Percentiles rank a stretch among this genome's conserved stretches.
Evolutionary conservation across 2,888 invertebrate genomes (phyloP).

Genomic region (Gnatocerus cornutus): DNA sequence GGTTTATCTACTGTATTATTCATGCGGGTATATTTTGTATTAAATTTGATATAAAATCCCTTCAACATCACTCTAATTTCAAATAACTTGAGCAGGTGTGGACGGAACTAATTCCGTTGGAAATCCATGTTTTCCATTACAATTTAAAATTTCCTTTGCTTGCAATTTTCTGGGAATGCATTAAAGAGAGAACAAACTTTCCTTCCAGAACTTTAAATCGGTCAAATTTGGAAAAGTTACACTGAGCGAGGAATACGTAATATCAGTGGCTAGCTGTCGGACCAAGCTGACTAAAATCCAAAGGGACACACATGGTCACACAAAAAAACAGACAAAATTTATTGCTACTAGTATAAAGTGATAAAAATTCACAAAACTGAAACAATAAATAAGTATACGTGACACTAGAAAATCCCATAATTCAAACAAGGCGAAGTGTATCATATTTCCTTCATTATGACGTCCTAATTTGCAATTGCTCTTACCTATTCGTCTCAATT

Average conservation of each 20-base stretch:
- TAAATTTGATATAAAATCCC: no score
- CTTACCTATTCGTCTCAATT: conserved; percentile 48
- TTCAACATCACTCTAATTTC: conserved; percentile 3
- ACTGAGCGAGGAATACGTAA: conserved; percentile 39
- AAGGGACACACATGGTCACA: conserved; percentile 36
- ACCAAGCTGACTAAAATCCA: conserved; percentile 37
- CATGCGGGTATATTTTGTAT: no score
- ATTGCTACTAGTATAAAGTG: conserved; percentile 6
- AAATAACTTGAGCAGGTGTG: conserved; percentile 19
- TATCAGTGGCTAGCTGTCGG: conserved; percentile 36
- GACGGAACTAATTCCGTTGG: conserved; percentile 18
- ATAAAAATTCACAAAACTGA: no score
- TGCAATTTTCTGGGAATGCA: conserved; percentile 43
- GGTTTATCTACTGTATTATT: no score
- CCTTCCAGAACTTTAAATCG: conserved; percentile 44
- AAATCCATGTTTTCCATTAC: conserved; percentile 44
- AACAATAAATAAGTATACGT: no score
- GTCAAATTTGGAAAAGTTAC: conserved; percentile 45
- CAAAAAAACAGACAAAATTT: conserved; percentile 5
- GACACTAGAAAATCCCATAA: no score
- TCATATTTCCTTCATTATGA: not conserved
- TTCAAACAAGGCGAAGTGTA: no score
- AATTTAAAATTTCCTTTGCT: conserved; percentile 43
- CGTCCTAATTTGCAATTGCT: no score
- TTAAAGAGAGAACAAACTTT: conserved; percentile 41